phyloP scores from a whole-genome alignment of 2,797 vertebrate species.

The Danio jaintianensis region DNA sequence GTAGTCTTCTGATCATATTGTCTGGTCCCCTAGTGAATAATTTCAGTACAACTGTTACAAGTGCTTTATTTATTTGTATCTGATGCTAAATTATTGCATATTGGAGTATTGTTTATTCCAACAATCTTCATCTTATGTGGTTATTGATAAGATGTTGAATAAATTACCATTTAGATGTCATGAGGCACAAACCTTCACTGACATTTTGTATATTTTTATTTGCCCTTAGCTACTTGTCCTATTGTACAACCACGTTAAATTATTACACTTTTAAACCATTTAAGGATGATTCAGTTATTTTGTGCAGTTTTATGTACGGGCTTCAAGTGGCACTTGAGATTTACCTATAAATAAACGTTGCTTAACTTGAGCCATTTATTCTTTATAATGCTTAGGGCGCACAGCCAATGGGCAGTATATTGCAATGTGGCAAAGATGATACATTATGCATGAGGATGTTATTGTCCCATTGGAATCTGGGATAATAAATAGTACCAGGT shows the following conservation, averaged over 20 bases:
- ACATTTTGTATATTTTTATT: background rate
- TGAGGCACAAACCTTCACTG: background rate
- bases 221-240: background rate
- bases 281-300: background rate
- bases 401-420: conserved; percentile 48
- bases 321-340: conserved; percentile 18
- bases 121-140: background rate
- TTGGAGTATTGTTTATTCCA: background rate
- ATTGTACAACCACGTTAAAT: background rate
- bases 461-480: conserved; percentile 53
- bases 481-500: conserved; percentile 61
- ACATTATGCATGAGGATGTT: conserved; percentile 64
- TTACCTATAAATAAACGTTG: conserved; percentile 30
- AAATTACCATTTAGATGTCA: background rate
- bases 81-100: too few species aligned
- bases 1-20: too few species aligned
- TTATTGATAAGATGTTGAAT: background rate
- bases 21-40: too few species aligned
- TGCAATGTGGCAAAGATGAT: conserved; percentile 51
- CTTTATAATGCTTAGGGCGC: conserved; percentile 47
- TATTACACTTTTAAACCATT: background rate
- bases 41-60: too few species aligned
- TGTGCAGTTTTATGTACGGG: background rate
- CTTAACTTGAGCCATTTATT: conserved; percentile 27
- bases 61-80: too few species aligned